phyloP scores from a whole-genome alignment of 30 jellyfish, hydroid and myxozoan genomes.

The Chrysaora quinquecirrha region DNA sequence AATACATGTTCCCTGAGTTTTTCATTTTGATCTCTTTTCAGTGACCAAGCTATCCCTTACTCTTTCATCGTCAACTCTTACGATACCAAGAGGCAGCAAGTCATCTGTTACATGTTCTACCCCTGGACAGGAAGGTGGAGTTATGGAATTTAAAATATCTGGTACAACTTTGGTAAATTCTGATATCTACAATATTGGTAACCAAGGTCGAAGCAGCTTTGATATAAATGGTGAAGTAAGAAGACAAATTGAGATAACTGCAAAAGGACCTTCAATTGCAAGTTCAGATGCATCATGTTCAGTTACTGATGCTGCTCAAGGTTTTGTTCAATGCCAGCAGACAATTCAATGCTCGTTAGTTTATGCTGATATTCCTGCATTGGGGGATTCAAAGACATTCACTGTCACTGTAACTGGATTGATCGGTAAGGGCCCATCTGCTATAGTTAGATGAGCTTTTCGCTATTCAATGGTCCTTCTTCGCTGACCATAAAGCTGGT shows the following conservation, averaged over 20 bases:
- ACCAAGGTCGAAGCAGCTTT: not conserved
- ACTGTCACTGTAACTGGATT: slow-evolving; percentile 45
- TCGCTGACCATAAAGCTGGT: too few relatives aligned
- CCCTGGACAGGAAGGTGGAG: slow-evolving; percentile 45
- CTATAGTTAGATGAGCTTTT: too few relatives aligned
- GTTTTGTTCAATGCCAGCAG: slow-evolving; percentile 45
- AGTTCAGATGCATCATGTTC: slow-evolving; percentile 7
- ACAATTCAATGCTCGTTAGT: slow-evolving; percentile 14
- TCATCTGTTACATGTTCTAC: slow-evolving; percentile 32
- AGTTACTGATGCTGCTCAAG: slow-evolving; percentile 2
- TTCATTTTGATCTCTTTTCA: not conserved
- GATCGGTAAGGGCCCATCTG: slow-evolving; percentile 42
- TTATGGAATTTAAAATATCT: slow-evolving; percentile 15
- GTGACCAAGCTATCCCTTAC: slow-evolving; percentile 16
- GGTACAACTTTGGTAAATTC: not conserved
- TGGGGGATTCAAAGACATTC: not conserved
- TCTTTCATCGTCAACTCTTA: slow-evolving; percentile 6
- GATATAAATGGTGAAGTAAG: slow-evolving; percentile 9
- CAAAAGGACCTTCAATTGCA: slow-evolving; percentile 7
- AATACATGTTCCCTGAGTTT: too few relatives aligned
- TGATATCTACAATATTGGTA: slow-evolving; percentile 34
- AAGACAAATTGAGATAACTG: slow-evolving; percentile 31
- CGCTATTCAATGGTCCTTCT: too few relatives aligned
- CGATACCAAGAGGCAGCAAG: slow-evolving; percentile 32
- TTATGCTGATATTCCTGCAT: slow-evolving; percentile 15